Evolutionary conservation across 2,888 invertebrate species (phyloP).

Genomic region (Spodoptera picta): DNA sequence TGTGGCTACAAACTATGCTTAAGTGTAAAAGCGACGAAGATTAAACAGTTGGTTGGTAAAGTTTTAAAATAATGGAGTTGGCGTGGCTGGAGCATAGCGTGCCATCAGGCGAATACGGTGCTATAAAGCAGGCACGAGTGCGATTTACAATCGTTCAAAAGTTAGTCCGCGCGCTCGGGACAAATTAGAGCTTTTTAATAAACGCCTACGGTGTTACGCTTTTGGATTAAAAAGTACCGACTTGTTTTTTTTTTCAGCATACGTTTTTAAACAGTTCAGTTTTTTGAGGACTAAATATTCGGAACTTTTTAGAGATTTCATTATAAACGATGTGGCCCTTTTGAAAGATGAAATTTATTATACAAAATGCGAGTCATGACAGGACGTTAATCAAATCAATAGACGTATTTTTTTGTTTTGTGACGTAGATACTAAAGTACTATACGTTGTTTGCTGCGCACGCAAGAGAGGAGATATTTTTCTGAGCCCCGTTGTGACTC

Average conservation of each 20-base stretch:
- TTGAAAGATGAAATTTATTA: no score
- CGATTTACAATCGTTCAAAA: constrained; percentile 81
- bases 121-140: constrained; percentile 67
- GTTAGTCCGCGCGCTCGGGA: constrained; percentile 63
- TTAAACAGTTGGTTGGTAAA: constrained; percentile 56
- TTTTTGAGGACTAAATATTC: neutral
- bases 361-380: no score
- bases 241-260: constrained; percentile 4
- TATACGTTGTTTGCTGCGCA: no score
- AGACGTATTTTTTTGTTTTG: no score
- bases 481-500: no score
- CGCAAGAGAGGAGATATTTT: no score
- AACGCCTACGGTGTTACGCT: constrained; percentile 49
- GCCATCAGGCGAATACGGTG: constrained; percentile 62
- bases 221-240: constrained; percentile 36
- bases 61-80: constrained; percentile 60
- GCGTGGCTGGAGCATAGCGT: constrained; percentile 52
- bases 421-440: no score
- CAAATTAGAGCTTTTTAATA: constrained; percentile 72
- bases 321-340: no score
- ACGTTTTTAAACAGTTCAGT: constrained; percentile 8
- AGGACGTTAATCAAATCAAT: no score
- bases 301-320: no score
- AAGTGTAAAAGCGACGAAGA: constrained; percentile 50
- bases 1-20: constrained; percentile 35